Base-by-base conservation (phyloP, 2,113 vertebrate genomes). In the Lipophrys pholis region DNA sequence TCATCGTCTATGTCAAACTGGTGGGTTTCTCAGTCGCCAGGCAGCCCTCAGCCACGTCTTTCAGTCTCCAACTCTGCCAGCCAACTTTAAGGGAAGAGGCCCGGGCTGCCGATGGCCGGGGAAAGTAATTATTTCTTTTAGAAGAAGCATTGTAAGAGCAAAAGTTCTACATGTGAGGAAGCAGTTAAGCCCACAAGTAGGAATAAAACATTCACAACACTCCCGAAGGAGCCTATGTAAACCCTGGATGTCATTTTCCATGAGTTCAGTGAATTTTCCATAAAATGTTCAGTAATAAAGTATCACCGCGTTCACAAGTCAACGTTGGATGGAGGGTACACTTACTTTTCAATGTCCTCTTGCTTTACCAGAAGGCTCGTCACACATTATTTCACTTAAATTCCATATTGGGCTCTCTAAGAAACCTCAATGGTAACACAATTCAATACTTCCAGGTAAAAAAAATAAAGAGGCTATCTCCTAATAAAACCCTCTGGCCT, bases 1-100 rank as follows among this genome's bases (percentile, higher is more conserved):
- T 87, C 79, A 87, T 63, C 86, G 73, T 88, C 83, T 71, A 42
- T 35, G 76, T 82, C 74, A 73, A 85, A 66, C 72, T 52, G 30
- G 82, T 88, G 48, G 78, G 74, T 79, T 78, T 58, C 63, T 69
- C 15, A 62, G 73, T 84, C 82, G 68, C 68, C 1, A 0, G 5
- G 21, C 38, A 0, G 10, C 49, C 69, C 21, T 69, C 42, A n/a
- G 6, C 36, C 15, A 6, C n/a, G 52, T 42, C 55, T 57, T 67
- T 66, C 0, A 0, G 40, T 30, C 8, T 48, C 11, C 5, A n/a
- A 48, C 15, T 48, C 48, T 62, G 53, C 38, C 5, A 57, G 56
- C 16, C 43, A 49, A 39, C 21, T n/a, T 30, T 11, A 40, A 16
- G n/a, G 41, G 61, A 55, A 41, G 48, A 54, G 36, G 51, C 17